Conservation (phyloP, 2,797 vertebrate genomes). For the Lacerta bilineata region DNA sequence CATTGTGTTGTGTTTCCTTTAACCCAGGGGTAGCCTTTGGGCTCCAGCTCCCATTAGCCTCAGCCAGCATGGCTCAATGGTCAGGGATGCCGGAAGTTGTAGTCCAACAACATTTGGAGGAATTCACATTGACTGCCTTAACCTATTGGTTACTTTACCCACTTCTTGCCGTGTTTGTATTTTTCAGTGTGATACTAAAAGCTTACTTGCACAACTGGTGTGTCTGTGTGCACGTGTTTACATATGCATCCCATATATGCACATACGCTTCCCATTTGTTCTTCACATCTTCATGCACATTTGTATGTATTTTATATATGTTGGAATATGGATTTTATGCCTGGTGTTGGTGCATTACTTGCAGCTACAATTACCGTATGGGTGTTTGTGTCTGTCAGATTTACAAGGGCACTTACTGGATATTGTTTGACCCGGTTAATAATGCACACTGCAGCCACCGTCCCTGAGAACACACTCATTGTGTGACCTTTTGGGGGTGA, state of each 20-base stretch:
- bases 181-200: neutral
- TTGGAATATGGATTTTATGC: neutral
- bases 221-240: neutral
- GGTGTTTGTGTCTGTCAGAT: neutral
- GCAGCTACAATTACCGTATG: neutral
- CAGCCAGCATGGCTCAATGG: too few species aligned
- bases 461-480: neutral
- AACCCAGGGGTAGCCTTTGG: too few species aligned
- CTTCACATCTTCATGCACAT: neutral
- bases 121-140: too few species aligned
- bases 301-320: too few species aligned
- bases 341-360: neutral
- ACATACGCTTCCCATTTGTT: neutral
- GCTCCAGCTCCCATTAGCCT: too few species aligned
- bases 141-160: neutral
- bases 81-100: too few species aligned
- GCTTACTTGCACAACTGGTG: neutral
- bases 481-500: neutral
- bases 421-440: neutral
- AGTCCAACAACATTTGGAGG: too few species aligned
- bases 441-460: neutral
- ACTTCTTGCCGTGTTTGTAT: too few species aligned
- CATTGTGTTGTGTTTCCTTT: neutral
- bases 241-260: neutral
- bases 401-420: neutral